phyloP scores from a whole-genome alignment of 2,888 invertebrate species.

The Thereva nobilitata region DNA sequence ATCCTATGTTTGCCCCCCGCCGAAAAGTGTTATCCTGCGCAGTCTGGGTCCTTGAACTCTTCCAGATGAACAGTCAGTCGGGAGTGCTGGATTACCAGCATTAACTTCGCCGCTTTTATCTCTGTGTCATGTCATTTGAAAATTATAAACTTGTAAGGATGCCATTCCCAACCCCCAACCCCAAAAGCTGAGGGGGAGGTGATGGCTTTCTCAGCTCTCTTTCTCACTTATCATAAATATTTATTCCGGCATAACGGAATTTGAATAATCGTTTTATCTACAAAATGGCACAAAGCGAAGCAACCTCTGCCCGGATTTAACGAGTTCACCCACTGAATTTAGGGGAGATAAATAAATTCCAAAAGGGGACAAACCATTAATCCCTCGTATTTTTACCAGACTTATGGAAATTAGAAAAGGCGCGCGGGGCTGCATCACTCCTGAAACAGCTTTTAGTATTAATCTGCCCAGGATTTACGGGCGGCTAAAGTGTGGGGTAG shows the following conservation, averaged over 20 bases:
- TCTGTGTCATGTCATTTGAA: slow-evolving; percentile 23
- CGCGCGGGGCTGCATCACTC: not conserved
- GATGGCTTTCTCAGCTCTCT: slow-evolving; percentile 21
- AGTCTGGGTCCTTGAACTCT: too few species aligned
- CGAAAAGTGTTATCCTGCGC: too few species aligned
- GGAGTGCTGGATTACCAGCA: slow-evolving; percentile 15
- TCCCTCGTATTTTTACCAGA: slow-evolving; percentile 30
- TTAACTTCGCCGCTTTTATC: slow-evolving; percentile 27
- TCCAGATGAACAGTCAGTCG: too few species aligned
- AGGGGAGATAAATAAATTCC: slow-evolving; percentile 33
- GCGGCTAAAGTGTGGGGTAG: too few species aligned
- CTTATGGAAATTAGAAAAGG: slow-evolving; percentile 30
- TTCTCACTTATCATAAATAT: slow-evolving; percentile 33
- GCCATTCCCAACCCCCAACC: not conserved
- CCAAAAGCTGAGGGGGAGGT: not conserved
- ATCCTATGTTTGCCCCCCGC: too few species aligned
- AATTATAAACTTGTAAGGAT: slow-evolving; percentile 25
- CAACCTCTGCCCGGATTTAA: slow-evolving; percentile 21
- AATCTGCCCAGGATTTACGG: slow-evolving; percentile 15
- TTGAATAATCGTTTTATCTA: slow-evolving; percentile 34
- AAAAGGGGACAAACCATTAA: slow-evolving; percentile 29
- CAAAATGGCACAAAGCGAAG: slow-evolving; percentile 31
- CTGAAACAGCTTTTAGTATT: slow-evolving; percentile 22
- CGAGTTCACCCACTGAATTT: slow-evolving; percentile 27
- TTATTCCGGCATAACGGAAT: slow-evolving; percentile 31